These are phyloP conservation scores for Cacoxenus indagator DNA, from an alignment of 2,888 invertebrate genomes.

Conservation along the genomic window DNA sequence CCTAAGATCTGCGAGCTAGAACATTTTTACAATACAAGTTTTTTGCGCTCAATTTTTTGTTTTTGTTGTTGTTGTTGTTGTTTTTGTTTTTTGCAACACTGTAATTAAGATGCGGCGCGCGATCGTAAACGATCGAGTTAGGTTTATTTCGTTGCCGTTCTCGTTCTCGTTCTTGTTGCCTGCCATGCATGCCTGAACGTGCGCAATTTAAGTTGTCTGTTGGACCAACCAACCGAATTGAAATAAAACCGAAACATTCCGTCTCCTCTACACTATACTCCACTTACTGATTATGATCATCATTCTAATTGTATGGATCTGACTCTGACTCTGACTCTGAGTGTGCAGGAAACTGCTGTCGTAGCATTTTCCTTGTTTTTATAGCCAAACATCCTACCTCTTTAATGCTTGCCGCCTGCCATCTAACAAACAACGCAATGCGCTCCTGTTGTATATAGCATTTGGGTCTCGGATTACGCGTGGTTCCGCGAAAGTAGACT, in stretches of 20 bases:
- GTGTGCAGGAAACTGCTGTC: slow-evolving; percentile 14
- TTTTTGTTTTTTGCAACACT: slow-evolving; percentile 44
- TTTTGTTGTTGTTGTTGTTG: slow-evolving; percentile 18
- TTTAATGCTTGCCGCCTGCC: not conserved
- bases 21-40: slow-evolving; percentile 64
- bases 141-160: slow-evolving; percentile 30
- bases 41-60: slow-evolving; percentile 20
- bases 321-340: no score
- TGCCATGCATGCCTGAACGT: slow-evolving; percentile 30
- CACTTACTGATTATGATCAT: not conserved
- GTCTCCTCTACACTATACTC: not conserved
- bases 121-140: slow-evolving; percentile 36
- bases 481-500: slow-evolving; percentile 26
- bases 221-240: not conserved
- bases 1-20: slow-evolving; percentile 46
- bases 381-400: not conserved
- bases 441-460: slow-evolving; percentile 6
- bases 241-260: not conserved
- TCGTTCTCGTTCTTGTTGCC: not conserved
- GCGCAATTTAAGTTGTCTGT: slow-evolving; percentile 1
- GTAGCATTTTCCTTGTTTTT: slow-evolving; percentile 11
- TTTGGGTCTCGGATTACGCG: slow-evolving; percentile 13
- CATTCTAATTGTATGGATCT: slow-evolving; percentile 21
- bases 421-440: not conserved
- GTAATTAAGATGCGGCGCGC: slow-evolving; percentile 64